Evolutionary conservation across 1,140 invertebrate species (phyloP).

Genomic region (Diachasma alloeum): DNA sequence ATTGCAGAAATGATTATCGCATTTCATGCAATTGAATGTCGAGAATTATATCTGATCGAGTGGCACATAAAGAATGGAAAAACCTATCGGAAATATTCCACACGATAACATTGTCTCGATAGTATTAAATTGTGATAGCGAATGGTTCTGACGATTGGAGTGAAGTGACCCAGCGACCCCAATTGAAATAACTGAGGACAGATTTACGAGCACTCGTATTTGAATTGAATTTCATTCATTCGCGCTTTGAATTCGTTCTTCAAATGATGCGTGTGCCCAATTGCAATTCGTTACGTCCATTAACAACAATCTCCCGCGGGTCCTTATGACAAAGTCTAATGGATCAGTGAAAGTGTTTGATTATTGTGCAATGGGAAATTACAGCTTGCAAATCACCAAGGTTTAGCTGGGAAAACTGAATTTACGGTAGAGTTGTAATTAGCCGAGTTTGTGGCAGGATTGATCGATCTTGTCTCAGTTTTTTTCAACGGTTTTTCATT

Average conservation of each 20-base stretch:
- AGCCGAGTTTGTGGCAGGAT: neutral
- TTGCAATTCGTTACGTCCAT: neutral
- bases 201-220: neutral
- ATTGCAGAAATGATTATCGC: too few species aligned
- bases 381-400: neutral
- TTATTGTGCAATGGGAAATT: neutral
- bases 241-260: neutral
- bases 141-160: neutral
- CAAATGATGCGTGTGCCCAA: neutral
- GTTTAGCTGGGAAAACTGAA: neutral
- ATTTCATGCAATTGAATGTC: too few species aligned
- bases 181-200: neutral
- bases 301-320: neutral
- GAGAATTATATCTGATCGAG: too few species aligned
- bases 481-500: neutral
- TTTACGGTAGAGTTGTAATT: neutral
- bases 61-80: too few species aligned
- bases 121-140: neutral
- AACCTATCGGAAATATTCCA: neutral
- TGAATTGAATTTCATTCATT: neutral
- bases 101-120: neutral
- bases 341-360: neutral
- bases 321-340: neutral
- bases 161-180: neutral
- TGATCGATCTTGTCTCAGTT: neutral